These are phyloP conservation scores for Rotaria socialis DNA, from an alignment of 2,888 invertebrate species.

Conservation along the genomic window DNA sequence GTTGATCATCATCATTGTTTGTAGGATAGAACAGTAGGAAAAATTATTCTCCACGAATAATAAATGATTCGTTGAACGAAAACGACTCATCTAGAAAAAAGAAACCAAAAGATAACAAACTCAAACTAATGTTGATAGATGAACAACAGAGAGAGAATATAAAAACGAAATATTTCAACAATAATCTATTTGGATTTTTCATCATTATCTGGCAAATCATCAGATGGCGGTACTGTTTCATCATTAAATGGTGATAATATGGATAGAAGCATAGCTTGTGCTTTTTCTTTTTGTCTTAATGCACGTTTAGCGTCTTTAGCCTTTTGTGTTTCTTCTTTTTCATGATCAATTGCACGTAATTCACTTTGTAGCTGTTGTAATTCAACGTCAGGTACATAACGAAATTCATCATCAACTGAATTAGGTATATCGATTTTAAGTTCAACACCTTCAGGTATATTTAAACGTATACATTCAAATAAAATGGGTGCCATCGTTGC, in stretches of 20 bases:
- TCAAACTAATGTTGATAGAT: background rate
- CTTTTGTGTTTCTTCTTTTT: constrained; percentile 36
- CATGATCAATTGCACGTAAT: constrained; percentile 12
- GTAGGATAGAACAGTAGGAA: background rate
- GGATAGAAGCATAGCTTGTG: constrained; percentile 27
- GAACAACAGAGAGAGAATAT: background rate
- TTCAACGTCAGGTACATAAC: constrained; percentile 80
- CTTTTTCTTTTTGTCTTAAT: background rate
- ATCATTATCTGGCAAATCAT: background rate
- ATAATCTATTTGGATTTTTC: background rate
- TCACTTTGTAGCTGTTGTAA: constrained; percentile 65
- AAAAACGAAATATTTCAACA: background rate
- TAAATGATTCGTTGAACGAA: background rate
- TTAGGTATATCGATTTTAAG: constrained; percentile 69
- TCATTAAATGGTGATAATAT: constrained; percentile 33
- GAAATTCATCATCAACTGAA: constrained; percentile 68
- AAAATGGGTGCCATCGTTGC: constrained; percentile 60
- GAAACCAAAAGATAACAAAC: background rate
- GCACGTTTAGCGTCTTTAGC: background rate
- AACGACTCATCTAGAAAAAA: background rate
- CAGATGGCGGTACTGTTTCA: background rate
- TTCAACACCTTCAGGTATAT: constrained; percentile 74
- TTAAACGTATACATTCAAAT: constrained; percentile 70
- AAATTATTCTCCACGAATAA: background rate
- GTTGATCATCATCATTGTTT: constrained; percentile 8